A percentile compares a stretch with the other conserved stretches of the same genome.
These are phyloP conservation scores for Ips typographus DNA, from an alignment of 1,140 invertebrate genomes.

Conservation along the genomic window DNA sequence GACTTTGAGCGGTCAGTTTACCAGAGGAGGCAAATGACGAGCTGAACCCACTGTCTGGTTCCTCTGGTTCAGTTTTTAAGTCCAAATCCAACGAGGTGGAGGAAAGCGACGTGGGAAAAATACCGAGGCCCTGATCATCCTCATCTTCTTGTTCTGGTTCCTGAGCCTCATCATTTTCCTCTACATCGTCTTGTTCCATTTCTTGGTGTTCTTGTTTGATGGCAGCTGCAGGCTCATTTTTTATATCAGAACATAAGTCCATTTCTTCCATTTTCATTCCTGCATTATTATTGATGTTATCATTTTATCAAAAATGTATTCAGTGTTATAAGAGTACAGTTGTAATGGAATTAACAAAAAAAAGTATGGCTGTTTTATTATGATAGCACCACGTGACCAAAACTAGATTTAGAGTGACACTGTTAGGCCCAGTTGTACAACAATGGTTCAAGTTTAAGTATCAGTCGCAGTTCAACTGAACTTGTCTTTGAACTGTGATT, in stretches of 20 bases:
- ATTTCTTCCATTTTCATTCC: constrained; percentile 36
- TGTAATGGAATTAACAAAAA: too few species aligned
- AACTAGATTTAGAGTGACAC: too few species aligned
- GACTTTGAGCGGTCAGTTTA: constrained; percentile 30
- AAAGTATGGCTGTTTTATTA: too few species aligned
- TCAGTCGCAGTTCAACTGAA: too few species aligned
- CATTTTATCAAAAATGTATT: too few species aligned
- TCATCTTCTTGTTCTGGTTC: constrained; percentile 16
- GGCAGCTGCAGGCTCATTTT: constrained; percentile 8
- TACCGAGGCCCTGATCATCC: not conserved
- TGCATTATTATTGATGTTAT: constrained; percentile 9
- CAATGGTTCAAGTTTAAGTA: too few species aligned
- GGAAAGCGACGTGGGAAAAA: constrained; percentile 1
- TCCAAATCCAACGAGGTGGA: constrained; percentile 29
- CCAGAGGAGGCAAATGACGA: constrained; percentile 17
- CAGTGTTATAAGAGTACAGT: too few species aligned
- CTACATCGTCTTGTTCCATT: not conserved
- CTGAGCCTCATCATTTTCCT: too few species aligned
- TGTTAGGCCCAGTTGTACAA: too few species aligned
- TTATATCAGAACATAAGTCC: constrained; percentile 21
- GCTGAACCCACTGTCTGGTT: constrained; percentile 38
- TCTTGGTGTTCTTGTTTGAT: constrained; percentile 4
- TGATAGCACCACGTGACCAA: too few species aligned
- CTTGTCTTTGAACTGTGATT: too few species aligned
- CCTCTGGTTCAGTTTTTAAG: constrained; percentile 21